A percentile compares a stretch with the other conserved stretches of the same genome.
Conservation (phyloP, 2,113 vertebrate species). For the Litocranius walleri region DNA sequence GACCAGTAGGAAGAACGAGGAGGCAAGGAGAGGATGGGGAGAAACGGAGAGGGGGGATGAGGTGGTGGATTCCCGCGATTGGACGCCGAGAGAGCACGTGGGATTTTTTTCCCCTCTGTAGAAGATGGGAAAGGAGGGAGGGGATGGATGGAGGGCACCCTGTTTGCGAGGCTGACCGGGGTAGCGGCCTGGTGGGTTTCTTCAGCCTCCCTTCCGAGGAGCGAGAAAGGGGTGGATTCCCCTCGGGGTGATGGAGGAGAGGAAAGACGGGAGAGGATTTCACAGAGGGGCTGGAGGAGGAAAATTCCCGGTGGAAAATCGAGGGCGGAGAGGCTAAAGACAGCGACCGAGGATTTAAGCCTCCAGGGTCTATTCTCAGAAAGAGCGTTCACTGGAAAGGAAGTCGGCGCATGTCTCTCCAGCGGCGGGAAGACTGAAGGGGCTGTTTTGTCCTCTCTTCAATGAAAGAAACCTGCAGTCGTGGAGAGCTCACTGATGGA, state of each 20-base stretch:
- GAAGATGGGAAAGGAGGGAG: neutral
- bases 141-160: neutral
- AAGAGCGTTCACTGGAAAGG: neutral
- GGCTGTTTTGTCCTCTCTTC: slow-evolving; percentile 44
- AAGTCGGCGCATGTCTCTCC: neutral
- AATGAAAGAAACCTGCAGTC: neutral
- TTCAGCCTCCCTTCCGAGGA: neutral
- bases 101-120: fast-evolving
- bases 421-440: neutral
- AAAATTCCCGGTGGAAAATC: neutral
- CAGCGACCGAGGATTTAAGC: neutral
- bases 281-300: neutral
- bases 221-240: neutral
- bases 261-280: neutral
- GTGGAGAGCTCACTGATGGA: neutral
- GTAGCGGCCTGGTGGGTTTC: neutral
- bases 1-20: neutral
- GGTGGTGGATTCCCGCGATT: neutral
- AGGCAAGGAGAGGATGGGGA: neutral
- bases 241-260: neutral
- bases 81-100: slow-evolving; percentile 2
- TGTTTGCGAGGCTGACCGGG: neutral
- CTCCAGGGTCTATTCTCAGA: neutral
- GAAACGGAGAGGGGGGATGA: neutral
- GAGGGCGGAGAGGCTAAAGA: neutral